phyloP scores from a whole-genome alignment of 2,113 vertebrate species.

The Stegastes partitus region DNA sequence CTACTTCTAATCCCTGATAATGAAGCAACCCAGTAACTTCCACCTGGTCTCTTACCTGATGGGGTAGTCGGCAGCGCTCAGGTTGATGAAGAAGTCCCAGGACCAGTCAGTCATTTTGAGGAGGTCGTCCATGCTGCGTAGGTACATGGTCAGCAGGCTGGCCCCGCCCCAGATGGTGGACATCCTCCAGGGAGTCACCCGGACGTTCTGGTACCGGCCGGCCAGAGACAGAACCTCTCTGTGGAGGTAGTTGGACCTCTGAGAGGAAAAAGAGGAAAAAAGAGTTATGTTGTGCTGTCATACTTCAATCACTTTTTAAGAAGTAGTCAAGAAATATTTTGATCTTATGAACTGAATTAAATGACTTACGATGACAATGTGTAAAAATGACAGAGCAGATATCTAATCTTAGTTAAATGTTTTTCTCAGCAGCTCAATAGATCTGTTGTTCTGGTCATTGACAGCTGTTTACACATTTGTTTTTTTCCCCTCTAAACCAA shows the following conservation, averaged over 20 bases:
- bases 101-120: constrained; percentile 95
- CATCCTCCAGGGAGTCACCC: constrained; percentile 96
- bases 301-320: too few relatives aligned
- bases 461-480: too few relatives aligned
- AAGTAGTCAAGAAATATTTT: too few relatives aligned
- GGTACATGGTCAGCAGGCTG: constrained; percentile 94
- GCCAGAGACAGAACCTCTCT: constrained; percentile 90
- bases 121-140: constrained; percentile 94
- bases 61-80: constrained; percentile 96
- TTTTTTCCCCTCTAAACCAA: too few relatives aligned
- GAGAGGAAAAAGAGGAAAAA: background rate
- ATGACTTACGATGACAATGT: too few relatives aligned
- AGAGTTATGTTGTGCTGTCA: background rate
- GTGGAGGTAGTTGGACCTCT: constrained; percentile 96
- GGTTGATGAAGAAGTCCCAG: constrained; percentile 99
- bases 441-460: too few relatives aligned
- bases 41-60: constrained; percentile 87
- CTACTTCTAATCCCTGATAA: too few relatives aligned
- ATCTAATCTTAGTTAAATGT: too few relatives aligned
- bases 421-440: too few relatives aligned
- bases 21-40: too few relatives aligned
- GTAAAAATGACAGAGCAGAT: too few relatives aligned
- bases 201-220: constrained; percentile 89
- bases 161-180: constrained; percentile 99
- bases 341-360: too few relatives aligned